phyloP scores from a whole-genome alignment of 2,888 invertebrate species.

The Tipula lateralis region DNA sequence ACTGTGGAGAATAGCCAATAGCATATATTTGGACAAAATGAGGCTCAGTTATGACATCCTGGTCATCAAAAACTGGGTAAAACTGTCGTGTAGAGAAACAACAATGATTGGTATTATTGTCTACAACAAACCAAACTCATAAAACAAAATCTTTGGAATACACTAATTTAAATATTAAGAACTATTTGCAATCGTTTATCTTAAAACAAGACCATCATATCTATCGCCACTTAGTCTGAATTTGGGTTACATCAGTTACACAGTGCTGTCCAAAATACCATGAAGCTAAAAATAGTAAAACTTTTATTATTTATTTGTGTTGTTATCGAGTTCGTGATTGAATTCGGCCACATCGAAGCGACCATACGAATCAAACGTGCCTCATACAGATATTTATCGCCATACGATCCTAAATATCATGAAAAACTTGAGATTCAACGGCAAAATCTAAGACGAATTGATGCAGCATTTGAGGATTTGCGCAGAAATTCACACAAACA shows the following conservation, averaged over 20 bases:
- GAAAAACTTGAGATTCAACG: background rate
- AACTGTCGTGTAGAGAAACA: no score
- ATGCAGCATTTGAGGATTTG: background rate
- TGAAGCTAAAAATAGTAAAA: background rate
- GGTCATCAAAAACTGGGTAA: no score
- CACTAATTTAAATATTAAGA: no score
- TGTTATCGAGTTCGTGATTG: background rate
- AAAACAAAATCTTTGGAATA: no score
- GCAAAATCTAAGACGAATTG: background rate
- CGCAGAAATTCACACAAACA: background rate
- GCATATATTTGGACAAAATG: no score
- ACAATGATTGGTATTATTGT: no score
- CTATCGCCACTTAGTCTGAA: background rate
- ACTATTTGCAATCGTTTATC: background rate
- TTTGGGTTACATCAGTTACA: background rate
- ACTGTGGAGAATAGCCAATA: no score
- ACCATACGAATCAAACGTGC: background rate
- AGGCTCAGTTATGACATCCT: no score
- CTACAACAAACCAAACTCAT: no score
- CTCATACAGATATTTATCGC: background rate
- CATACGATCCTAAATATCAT: background rate
- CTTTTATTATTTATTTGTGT: background rate
- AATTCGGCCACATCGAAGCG: background rate
- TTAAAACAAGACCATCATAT: background rate
- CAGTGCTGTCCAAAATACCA: background rate